phyloP scores from a whole-genome alignment of 1,140 invertebrate genomes.

The Diplogasteroides magnus region DNA sequence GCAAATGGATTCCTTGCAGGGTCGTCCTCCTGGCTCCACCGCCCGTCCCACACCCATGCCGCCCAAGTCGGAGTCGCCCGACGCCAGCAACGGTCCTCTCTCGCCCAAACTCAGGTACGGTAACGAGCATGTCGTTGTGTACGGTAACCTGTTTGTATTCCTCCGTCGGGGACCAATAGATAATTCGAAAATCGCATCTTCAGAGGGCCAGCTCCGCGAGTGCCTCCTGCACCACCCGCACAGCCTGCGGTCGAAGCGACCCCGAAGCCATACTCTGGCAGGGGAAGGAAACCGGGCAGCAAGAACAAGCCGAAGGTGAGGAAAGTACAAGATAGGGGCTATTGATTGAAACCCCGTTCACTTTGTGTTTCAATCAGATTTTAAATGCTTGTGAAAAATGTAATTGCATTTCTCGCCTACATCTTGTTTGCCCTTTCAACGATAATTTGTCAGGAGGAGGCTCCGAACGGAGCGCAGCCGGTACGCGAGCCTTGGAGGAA shows the following conservation, averaged over 20 bases:
- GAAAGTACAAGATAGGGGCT: no score
- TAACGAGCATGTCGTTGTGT: background rate
- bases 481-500: conserved; percentile 15
- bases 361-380: background rate
- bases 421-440: no score
- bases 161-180: no score
- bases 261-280: conserved; percentile 24
- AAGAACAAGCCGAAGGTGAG: conserved; percentile 51
- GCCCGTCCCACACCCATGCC: background rate
- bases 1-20: no score
- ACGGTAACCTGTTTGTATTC: no score
- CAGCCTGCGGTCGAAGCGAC: conserved; percentile 6
- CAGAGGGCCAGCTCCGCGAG: conserved; percentile 12
- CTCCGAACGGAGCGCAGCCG: background rate
- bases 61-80: background rate
- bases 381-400: background rate
- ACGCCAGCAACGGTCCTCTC: background rate
- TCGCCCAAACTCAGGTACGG: background rate
- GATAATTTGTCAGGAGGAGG: background rate
- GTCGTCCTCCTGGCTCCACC: background rate
- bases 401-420: no score
- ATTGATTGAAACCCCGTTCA: no score
- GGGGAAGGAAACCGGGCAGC: conserved; percentile 49
- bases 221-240: conserved; percentile 13
- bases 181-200: no score